Percentiles rank a stretch among this genome's conserved stretches.
These are phyloP conservation scores for Dasysyrphus tricinctus DNA, from an alignment of 2,888 invertebrate species.

Conservation along the genomic window DNA sequence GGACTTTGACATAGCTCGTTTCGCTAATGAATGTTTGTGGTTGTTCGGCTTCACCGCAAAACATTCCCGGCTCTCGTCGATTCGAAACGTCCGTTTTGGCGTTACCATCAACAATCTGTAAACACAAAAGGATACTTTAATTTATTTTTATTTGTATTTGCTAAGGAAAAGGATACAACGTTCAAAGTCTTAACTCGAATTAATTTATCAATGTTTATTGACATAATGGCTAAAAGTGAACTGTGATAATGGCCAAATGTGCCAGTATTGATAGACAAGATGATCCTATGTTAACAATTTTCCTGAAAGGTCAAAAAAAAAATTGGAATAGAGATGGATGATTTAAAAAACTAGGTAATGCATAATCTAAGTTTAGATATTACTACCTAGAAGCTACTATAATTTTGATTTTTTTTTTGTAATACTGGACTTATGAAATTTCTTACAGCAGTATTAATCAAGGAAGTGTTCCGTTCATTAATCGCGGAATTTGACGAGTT, in stretches of 20 bases:
- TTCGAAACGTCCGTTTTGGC: constrained; percentile 95
- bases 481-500: no score
- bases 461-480: no score
- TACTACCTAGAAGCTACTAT: no score
- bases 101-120: constrained; percentile 95
- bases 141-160: constrained; percentile 32
- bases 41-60: constrained; percentile 96
- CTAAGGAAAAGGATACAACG: background rate
- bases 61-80: constrained; percentile 94
- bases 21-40: constrained; percentile 97
- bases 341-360: no score
- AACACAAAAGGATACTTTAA: constrained; percentile 76
- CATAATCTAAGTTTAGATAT: no score
- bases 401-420: no score
- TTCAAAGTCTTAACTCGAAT: constrained; percentile 10
- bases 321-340: no score
- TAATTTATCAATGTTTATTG: background rate
- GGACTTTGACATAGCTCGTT: constrained; percentile 95
- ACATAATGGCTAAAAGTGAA: background rate
- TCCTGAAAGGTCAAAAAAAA: no score
- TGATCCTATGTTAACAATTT: background rate
- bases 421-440: no score
- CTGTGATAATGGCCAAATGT: background rate
- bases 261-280: background rate
- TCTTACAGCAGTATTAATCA: no score